A percentile compares a stretch with the other conserved stretches of the same genome.
phyloP scores from a whole-genome alignment of 1,140 invertebrate genomes.

The Metopolophium dirhodum region DNA sequence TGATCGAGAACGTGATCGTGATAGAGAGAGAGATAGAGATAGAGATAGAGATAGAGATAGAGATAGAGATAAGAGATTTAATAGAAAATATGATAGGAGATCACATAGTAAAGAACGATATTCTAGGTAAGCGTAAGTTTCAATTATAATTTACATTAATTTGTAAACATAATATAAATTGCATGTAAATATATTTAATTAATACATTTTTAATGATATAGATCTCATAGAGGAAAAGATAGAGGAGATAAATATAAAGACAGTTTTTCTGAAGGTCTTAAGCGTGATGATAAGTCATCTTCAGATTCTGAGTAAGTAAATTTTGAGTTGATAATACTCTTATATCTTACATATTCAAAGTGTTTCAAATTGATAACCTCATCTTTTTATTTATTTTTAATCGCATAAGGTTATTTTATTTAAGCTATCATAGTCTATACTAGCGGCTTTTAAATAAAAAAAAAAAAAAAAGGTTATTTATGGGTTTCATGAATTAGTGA shows the following conservation, averaged over 20 bases:
- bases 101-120: constrained; percentile 57
- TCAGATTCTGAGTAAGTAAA: constrained; percentile 70
- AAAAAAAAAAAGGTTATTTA: no score
- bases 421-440: no score
- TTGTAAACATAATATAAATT: constrained; percentile 17
- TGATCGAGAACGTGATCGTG: constrained; percentile 63
- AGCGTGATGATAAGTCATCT: constrained; percentile 68
- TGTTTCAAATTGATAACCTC: neutral
- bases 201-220: neutral
- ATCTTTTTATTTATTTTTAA: neutral
- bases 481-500: constrained; percentile 28
- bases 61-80: constrained; percentile 59
- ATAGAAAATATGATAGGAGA: constrained; percentile 54
- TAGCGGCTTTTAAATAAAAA: no score
- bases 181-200: neutral
- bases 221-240: constrained; percentile 57
- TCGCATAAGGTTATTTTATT: neutral
- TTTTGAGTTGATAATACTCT: neutral
- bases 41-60: constrained; percentile 60
- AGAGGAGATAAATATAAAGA: constrained; percentile 75
- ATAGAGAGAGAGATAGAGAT: constrained; percentile 62
- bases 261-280: constrained; percentile 83
- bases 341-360: neutral
- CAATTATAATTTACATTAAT: neutral
- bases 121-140: constrained; percentile 58